Evolutionary conservation across 2,888 invertebrate species (phyloP).

Genomic region (Hemicrepidius hirtus): DNA sequence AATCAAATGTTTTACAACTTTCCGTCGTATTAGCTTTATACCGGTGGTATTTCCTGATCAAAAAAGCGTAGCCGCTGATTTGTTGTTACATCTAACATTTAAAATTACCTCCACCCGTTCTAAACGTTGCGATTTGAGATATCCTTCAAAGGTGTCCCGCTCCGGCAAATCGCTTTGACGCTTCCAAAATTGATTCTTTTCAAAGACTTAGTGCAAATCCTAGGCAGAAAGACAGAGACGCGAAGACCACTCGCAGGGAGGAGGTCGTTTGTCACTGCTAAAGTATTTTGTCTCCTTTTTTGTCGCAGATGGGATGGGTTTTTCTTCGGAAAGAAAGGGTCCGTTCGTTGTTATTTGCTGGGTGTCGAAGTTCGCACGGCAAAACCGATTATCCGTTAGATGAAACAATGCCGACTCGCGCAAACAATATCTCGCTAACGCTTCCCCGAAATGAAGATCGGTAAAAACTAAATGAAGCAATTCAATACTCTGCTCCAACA

Average conservation of each 20-base stretch:
- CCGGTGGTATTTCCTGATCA: slow-evolving; percentile 31
- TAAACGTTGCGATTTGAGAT: slow-evolving; percentile 41
- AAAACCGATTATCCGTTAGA: slow-evolving; percentile 59
- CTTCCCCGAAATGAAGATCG: slow-evolving; percentile 50
- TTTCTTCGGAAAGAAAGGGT: slow-evolving; percentile 53
- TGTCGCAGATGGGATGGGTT: slow-evolving; percentile 53
- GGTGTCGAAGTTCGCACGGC: slow-evolving; percentile 59
- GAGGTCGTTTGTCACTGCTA: slow-evolving; percentile 61
- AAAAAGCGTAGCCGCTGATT: slow-evolving; percentile 31
- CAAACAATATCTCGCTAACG: slow-evolving; percentile 52
- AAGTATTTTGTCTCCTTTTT: slow-evolving; percentile 58
- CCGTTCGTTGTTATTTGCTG: slow-evolving; percentile 56
- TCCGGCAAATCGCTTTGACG: slow-evolving; percentile 58
- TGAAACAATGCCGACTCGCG: slow-evolving; percentile 55
- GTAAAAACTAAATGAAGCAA: slow-evolving; percentile 53
- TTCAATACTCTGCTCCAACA: slow-evolving; percentile 50
- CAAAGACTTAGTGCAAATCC: slow-evolving; percentile 60
- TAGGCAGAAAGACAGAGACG: slow-evolving; percentile 57
- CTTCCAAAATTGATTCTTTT: slow-evolving; percentile 62
- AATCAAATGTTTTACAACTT: slow-evolving; percentile 47
- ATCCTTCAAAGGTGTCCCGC: slow-evolving; percentile 43
- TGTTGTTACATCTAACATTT: slow-evolving; percentile 39
- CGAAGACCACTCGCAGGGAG: slow-evolving; percentile 55
- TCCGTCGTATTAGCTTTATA: slow-evolving; percentile 48
- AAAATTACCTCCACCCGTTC: slow-evolving; percentile 34